phyloP scores from a whole-genome alignment of 2,888 invertebrate species.

The Odontocolon sp. region DNA sequence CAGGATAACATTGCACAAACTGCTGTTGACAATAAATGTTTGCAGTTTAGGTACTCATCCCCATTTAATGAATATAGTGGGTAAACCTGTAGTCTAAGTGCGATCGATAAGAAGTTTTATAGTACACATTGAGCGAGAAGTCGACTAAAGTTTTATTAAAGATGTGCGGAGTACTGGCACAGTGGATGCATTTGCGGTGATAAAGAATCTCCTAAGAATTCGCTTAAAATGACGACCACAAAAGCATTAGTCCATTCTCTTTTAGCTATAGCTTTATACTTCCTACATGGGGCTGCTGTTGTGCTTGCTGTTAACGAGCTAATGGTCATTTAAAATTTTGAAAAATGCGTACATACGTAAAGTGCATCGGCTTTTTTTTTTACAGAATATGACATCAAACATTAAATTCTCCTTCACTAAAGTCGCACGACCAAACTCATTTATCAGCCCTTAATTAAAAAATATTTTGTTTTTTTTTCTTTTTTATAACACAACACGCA shows the following conservation, averaged over 20 bases:
- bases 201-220: background rate
- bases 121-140: background rate
- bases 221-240: background rate
- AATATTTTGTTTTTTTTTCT: too few relatives aligned
- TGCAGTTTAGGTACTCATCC: conserved; percentile 6
- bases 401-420: too few relatives aligned
- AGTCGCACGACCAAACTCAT: too few relatives aligned
- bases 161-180: background rate
- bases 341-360: too few relatives aligned
- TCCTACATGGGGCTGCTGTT: too few relatives aligned
- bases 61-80: background rate
- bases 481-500: too few relatives aligned
- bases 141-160: background rate
- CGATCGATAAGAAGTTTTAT: background rate
- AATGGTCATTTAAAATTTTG: too few relatives aligned
- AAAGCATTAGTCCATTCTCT: background rate
- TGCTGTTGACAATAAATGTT: background rate
- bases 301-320: too few relatives aligned
- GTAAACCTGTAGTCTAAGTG: background rate
- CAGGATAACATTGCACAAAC: conserved; percentile 1
- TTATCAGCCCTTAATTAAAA: too few relatives aligned
- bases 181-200: background rate
- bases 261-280: too few relatives aligned
- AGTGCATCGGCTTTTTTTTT: too few relatives aligned
- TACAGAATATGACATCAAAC: too few relatives aligned